Conservation (phyloP, 2,888 invertebrate species). For the Andricus quercusramuli region DNA sequence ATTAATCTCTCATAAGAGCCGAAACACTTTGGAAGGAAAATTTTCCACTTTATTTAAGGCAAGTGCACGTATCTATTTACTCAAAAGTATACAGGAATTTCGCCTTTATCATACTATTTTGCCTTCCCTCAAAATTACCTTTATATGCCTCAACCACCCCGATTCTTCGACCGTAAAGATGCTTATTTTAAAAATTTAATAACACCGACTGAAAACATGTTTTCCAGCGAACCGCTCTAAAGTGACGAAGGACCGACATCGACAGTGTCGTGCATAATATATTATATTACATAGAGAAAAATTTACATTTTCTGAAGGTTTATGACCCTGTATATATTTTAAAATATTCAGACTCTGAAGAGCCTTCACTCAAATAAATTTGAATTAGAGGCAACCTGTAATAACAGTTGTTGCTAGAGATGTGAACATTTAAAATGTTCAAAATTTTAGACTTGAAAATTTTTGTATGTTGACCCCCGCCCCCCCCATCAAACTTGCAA, state of each 20-base stretch:
- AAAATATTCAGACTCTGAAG: background rate
- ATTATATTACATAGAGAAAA: background rate
- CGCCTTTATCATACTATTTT: background rate
- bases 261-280: background rate
- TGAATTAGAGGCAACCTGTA: too few relatives aligned
- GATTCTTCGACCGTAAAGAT: background rate
- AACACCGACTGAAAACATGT: background rate
- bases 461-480: too few relatives aligned
- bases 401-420: too few relatives aligned
- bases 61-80: background rate
- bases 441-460: too few relatives aligned
- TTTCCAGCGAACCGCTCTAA: background rate
- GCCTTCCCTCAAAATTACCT: background rate
- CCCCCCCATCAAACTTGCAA: too few relatives aligned
- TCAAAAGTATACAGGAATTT: background rate
- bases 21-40: conserved; percentile 43
- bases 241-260: background rate
- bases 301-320: background rate
- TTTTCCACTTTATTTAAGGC: conserved; percentile 49
- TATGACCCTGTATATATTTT: background rate
- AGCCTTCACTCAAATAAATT: too few relatives aligned
- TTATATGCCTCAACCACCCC: background rate
- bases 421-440: too few relatives aligned
- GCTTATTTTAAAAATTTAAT: background rate
- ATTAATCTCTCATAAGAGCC: background rate